Conservation (phyloP, 1,140 invertebrate genomes). For the Drosophila quadrilineata region DNA sequence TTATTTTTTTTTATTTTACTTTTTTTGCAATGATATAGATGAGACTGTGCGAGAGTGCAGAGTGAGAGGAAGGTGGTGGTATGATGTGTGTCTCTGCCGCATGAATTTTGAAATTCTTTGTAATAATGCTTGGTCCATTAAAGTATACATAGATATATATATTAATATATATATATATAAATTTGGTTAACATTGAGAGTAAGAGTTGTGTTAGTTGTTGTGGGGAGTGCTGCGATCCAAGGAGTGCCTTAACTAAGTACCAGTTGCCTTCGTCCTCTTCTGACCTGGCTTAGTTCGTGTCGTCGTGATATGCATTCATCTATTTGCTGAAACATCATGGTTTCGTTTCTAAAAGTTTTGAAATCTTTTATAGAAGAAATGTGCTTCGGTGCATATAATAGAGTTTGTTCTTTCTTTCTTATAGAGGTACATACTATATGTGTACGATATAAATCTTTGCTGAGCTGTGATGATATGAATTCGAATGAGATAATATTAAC, state of each 20-base stretch:
- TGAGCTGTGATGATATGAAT: conserved; percentile 60
- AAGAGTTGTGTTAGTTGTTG: conserved; percentile 20
- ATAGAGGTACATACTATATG: neutral
- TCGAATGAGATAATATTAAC: conserved; percentile 39
- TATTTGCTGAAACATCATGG: conserved; percentile 22
- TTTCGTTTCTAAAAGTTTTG: conserved; percentile 22
- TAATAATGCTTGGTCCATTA: conserved; percentile 60
- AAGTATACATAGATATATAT: conserved; percentile 47
- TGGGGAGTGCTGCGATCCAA: conserved; percentile 37
- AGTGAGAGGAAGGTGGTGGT: conserved; percentile 34
- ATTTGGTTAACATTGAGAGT: conserved; percentile 10
- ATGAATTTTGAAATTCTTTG: neutral
- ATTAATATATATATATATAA: too few relatives aligned
- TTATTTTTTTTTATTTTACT: conserved; percentile 23
- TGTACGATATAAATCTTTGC: conserved; percentile 4
- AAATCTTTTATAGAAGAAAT: conserved; percentile 25
- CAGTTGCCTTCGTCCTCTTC: neutral
- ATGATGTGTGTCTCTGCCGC: conserved; percentile 22
- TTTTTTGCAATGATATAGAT: conserved; percentile 60
- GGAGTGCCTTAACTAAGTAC: conserved; percentile 9
- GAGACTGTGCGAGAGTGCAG: conserved; percentile 54
- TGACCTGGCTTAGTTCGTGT: too few relatives aligned
- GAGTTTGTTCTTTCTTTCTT: neutral
- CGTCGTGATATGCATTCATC: conserved; percentile 41
- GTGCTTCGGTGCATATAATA: conserved; percentile 14